phyloP scores from a whole-genome alignment of 2,888 invertebrate genomes.

The Odontocolon sp. region DNA sequence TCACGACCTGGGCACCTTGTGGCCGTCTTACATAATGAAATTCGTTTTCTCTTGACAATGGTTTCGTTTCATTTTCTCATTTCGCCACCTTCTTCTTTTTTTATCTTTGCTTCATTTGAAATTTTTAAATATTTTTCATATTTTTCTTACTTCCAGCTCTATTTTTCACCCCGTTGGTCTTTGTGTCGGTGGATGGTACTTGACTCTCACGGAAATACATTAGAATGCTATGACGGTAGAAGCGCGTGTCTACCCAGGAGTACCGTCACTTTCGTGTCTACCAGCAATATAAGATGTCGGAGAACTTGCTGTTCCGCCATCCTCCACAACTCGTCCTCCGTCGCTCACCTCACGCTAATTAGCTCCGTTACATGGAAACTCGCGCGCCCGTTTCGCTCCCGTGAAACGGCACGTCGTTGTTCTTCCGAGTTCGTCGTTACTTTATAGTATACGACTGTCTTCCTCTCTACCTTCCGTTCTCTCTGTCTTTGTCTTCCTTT shows the following conservation, averaged over 20 bases:
- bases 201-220: conserved; percentile 14
- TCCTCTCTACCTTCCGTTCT: background rate
- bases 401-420: conserved; percentile 53
- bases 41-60: conserved; percentile 21
- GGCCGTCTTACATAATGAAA: conserved; percentile 36
- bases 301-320: conserved; percentile 37
- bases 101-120: background rate
- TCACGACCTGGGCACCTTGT: conserved; percentile 39
- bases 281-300: conserved; percentile 60
- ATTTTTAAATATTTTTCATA: background rate
- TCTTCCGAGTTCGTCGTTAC: background rate
- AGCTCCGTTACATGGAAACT: conserved; percentile 65
- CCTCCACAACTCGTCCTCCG: conserved; percentile 23
- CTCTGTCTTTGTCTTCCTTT: background rate
- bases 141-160: too few relatives aligned
- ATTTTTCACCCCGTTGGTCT: background rate
- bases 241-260: conserved; percentile 57
- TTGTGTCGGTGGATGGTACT: background rate
- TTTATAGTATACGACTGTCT: conserved; percentile 16
- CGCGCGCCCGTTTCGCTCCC: conserved; percentile 31
- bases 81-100: background rate
- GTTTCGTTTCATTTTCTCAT: conserved; percentile 36
- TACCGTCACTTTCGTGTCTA: conserved; percentile 61
- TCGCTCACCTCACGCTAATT: conserved; percentile 60
- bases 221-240: conserved; percentile 33